A percentile compares a stretch with the other conserved stretches of the same genome.
These are phyloP conservation scores for Typhlomys cinereus DNA, from an alignment of 2,113 vertebrate species.

Conservation along the genomic window DNA sequence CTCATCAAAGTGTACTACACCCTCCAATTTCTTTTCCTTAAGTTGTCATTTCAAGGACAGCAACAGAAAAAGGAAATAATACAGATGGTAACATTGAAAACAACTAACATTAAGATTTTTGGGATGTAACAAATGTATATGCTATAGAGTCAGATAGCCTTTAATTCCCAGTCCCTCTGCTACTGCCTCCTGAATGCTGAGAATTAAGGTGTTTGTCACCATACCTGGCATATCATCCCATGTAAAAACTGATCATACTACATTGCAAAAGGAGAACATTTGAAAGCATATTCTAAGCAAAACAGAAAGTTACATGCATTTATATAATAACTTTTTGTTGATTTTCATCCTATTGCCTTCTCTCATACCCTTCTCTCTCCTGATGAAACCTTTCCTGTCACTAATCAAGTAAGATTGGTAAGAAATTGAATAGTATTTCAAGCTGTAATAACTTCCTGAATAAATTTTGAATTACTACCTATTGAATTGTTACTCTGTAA, in stretches of 20 bases:
- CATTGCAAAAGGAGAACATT: background rate
- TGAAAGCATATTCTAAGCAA: background rate
- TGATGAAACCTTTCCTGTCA: background rate
- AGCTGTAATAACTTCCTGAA: background rate
- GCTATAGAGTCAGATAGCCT: no score
- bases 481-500: background rate
- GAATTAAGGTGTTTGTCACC: no score
- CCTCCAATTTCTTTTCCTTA: no score
- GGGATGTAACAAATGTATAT: no score
- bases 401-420: background rate
- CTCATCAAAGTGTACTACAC: no score
- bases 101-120: no score
- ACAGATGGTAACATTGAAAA: no score
- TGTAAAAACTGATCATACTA: no score
- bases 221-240: background rate
- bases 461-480: background rate
- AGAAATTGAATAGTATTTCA: background rate
- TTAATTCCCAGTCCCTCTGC: no score
- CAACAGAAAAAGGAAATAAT: no score
- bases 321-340: background rate
- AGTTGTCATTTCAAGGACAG: no score
- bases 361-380: background rate
- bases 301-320: background rate
- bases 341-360: background rate
- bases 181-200: no score